A percentile compares a stretch with the other conserved stretches of the same genome.
Conservation (phyloP, 2,113 vertebrate genomes). For the Castor canadensis region DNA sequence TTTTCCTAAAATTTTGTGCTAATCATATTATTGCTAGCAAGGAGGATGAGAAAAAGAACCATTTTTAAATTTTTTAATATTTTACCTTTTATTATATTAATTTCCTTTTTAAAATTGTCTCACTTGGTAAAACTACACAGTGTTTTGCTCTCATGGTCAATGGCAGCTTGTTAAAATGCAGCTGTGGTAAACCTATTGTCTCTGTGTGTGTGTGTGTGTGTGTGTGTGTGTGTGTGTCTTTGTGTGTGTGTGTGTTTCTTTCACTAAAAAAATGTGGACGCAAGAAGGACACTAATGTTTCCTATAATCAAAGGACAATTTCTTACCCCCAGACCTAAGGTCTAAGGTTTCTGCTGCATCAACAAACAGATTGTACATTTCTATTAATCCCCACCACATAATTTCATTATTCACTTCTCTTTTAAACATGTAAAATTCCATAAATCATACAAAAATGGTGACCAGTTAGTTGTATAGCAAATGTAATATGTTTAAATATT, state of each 20-base stretch:
- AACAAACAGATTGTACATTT: background rate
- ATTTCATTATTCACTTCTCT: background rate
- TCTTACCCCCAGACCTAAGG: background rate
- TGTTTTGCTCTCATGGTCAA: background rate
- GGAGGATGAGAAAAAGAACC: background rate
- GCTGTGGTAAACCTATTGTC: background rate
- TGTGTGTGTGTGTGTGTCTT: background rate
- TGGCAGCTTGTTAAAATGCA: background rate
- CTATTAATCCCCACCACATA: background rate
- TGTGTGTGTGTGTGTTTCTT: background rate
- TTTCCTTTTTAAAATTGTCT: background rate
- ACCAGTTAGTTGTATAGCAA: background rate
- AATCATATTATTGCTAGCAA: background rate
- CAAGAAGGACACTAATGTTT: background rate
- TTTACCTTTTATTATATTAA: background rate
- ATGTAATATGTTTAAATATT: slow-evolving; percentile 8
- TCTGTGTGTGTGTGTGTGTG: background rate
- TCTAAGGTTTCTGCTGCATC: background rate
- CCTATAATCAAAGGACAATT: background rate
- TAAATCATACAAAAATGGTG: background rate
- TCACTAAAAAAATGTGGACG: background rate
- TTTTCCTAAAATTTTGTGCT: background rate
- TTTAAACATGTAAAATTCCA: slow-evolving; percentile 28
- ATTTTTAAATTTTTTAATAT: background rate
- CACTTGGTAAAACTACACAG: background rate